Evolutionary conservation across 2,797 vertebrate species (phyloP).

Genomic region (Glyptemys insculpta): DNA sequence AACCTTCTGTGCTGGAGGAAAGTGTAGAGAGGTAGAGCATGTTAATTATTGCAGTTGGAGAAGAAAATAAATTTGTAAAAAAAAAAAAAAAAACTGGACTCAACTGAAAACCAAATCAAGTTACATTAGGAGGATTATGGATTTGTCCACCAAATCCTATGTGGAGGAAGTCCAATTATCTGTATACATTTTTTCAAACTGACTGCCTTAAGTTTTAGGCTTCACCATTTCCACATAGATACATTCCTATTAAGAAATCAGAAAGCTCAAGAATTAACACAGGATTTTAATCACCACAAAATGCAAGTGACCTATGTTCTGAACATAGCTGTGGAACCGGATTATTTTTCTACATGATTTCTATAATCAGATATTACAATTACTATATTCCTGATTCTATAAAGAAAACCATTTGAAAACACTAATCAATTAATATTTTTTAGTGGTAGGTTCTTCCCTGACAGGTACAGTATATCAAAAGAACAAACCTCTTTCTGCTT

Average conservation of each 20-base stretch:
- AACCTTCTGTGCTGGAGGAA: no score
- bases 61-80: no score
- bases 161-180: neutral
- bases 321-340: neutral
- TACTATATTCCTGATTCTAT: rapidly evolving
- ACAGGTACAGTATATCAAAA: neutral
- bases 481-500: neutral
- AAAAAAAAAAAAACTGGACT: no score
- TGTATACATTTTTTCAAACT: neutral
- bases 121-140: no score
- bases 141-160: neutral
- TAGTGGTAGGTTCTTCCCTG: neutral
- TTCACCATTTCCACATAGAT: neutral
- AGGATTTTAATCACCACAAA: neutral
- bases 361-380: neutral
- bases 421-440: neutral
- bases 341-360: neutral
- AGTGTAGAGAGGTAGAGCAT: no score
- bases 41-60: no score
- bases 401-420: neutral
- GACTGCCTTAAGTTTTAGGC: neutral
- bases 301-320: neutral
- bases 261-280: neutral
- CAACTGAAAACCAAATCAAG: no score
- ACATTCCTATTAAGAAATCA: neutral